Percentiles rank a stretch among this genome's conserved stretches.
phyloP scores from a whole-genome alignment of 2,888 invertebrate genomes.

The Crioceris asparagi region DNA sequence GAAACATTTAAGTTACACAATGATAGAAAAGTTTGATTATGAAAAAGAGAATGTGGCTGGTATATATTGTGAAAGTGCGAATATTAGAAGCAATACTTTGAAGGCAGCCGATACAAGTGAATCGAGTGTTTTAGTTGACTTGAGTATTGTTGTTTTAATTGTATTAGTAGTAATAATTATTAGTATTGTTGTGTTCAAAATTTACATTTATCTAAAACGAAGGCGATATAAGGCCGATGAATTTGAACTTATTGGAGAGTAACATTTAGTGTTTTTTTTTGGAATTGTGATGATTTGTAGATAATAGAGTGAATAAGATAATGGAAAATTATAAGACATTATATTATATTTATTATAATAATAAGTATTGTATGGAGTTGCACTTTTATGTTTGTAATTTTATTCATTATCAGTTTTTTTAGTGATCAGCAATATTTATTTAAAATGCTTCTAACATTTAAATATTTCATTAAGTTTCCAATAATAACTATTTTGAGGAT shows the following conservation, averaged over 20 bases:
- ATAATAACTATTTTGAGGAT: too few relatives aligned
- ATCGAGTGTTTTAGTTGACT: constrained; percentile 10
- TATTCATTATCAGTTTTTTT: too few relatives aligned
- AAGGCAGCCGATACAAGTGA: neutral
- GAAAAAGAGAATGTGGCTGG: constrained; percentile 33
- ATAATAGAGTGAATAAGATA: too few relatives aligned
- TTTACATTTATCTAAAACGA: constrained; percentile 25
- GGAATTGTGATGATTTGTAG: too few relatives aligned
- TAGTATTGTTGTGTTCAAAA: constrained; percentile 20
- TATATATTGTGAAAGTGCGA: constrained; percentile 27
- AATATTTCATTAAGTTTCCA: too few relatives aligned
- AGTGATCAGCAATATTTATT: too few relatives aligned
- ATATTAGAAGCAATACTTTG: constrained; percentile 3
- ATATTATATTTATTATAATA: too few relatives aligned
- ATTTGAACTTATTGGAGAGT: constrained; percentile 28
- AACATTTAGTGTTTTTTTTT: too few relatives aligned
- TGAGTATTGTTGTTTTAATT: constrained; percentile 16
- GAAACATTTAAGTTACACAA: constrained; percentile 27
- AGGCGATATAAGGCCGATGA: constrained; percentile 29
- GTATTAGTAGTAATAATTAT: constrained; percentile 16
- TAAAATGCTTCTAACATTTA: too few relatives aligned
- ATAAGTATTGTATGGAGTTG: too few relatives aligned
- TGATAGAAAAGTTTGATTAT: constrained; percentile 26
- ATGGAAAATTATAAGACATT: too few relatives aligned
- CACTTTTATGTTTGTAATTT: too few relatives aligned